A percentile compares a stretch with the other conserved stretches of the same genome.
Evolutionary conservation across 2,888 invertebrate species (phyloP).

Genomic region (Abscondita cerata): DNA sequence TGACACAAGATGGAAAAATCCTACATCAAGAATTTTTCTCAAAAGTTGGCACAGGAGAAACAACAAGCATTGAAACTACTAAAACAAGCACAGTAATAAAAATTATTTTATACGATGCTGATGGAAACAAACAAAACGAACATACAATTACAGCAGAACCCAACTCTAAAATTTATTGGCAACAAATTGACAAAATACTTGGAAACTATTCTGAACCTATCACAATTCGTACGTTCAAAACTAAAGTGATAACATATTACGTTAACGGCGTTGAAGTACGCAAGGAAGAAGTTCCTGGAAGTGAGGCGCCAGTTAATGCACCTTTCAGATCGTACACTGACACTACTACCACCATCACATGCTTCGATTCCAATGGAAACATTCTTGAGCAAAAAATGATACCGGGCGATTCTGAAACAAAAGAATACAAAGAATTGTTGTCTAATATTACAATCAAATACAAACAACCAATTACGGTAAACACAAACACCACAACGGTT

Average conservation of each 20-base stretch:
- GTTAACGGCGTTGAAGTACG: constrained; percentile 17
- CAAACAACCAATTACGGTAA: constrained; percentile 12
- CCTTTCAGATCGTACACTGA: constrained; percentile 8
- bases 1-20: constrained; percentile 2
- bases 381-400: neutral
- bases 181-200: constrained; percentile 16
- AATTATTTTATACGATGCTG: constrained; percentile 8
- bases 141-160: constrained; percentile 17
- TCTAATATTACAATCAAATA: constrained; percentile 4
- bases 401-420: constrained; percentile 5
- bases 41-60: constrained; percentile 9
- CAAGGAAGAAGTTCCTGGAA: constrained; percentile 3
- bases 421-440: neutral
- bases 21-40: constrained; percentile 16
- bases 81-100: constrained; percentile 7
- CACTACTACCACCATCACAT: constrained; percentile 7
- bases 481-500: constrained; percentile 4
- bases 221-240: constrained; percentile 2
- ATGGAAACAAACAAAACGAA: constrained; percentile 4
- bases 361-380: neutral
- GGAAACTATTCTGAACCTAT: constrained; percentile 11
- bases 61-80: constrained; percentile 6
- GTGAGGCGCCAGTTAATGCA: neutral
- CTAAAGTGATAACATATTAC: constrained; percentile 14
- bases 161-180: constrained; percentile 16